These are phyloP conservation scores for Callaeas wilsoni DNA, from an alignment of 2,113 vertebrate genomes.

Conservation along the genomic window DNA sequence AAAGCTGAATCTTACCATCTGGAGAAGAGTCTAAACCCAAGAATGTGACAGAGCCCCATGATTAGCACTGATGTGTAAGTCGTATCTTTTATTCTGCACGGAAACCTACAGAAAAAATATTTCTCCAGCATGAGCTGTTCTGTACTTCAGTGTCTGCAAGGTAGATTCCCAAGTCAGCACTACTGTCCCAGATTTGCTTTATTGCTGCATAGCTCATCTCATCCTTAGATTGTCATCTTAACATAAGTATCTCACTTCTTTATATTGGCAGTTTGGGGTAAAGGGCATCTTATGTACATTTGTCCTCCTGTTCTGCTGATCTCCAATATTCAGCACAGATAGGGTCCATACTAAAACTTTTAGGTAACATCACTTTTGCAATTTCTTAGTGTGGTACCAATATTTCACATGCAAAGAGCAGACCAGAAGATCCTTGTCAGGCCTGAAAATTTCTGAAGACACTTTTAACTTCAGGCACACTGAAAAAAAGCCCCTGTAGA, in stretches of 20 bases:
- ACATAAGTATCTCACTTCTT: background rate
- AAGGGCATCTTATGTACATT: background rate
- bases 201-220: background rate
- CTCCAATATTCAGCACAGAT: background rate
- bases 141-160: background rate
- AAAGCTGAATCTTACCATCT: background rate
- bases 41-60: background rate
- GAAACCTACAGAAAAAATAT: background rate
- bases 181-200: background rate
- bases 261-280: background rate
- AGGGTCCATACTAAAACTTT: background rate
- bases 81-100: background rate
- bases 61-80: background rate
- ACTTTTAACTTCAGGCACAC: background rate
- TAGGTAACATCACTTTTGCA: background rate
- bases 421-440: background rate
- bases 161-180: background rate
- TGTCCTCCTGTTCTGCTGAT: background rate
- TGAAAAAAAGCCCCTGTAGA: background rate
- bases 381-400: background rate
- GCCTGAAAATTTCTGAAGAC: background rate
- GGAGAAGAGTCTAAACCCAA: background rate
- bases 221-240: background rate
- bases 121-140: background rate
- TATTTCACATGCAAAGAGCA: background rate